These are phyloP conservation scores for Stegostoma tigrinum DNA, from an alignment of 2,113 vertebrate species.

Conservation along the genomic window DNA sequence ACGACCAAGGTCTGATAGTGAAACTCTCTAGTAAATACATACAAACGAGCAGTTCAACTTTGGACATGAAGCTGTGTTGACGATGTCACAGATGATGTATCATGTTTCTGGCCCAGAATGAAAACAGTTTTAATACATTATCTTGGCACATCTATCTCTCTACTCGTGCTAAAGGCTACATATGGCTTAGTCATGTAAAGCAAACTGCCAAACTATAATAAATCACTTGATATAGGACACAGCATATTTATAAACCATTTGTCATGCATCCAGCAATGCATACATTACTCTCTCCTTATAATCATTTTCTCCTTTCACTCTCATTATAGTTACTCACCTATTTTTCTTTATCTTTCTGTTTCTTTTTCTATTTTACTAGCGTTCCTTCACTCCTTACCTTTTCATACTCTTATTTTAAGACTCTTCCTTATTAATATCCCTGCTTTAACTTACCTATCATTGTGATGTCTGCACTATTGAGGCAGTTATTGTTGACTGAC, in stretches of 20 bases:
- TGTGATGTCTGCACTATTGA: background rate
- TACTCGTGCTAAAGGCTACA: background rate
- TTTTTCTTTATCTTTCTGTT: background rate
- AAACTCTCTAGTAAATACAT: background rate
- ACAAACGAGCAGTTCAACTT: background rate
- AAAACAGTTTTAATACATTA: background rate
- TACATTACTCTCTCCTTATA: background rate
- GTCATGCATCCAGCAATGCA: background rate
- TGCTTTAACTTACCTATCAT: background rate
- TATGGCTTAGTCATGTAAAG: background rate
- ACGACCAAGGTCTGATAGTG: background rate
- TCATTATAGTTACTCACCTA: background rate
- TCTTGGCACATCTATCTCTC: background rate
- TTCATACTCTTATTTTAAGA: background rate
- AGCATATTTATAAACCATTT: background rate
- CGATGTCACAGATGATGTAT: background rate
- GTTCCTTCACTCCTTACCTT: background rate
- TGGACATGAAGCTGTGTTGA: background rate
- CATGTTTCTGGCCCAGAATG: constrained; percentile 18
- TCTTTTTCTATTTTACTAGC: background rate
- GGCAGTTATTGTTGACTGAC: background rate
- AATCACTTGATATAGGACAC: background rate
- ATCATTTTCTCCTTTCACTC: background rate
- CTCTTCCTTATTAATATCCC: background rate
- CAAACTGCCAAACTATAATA: background rate